Evolutionary conservation across 2,797 vertebrate species (phyloP).

Genomic region (Clarias pachynema): DNA sequence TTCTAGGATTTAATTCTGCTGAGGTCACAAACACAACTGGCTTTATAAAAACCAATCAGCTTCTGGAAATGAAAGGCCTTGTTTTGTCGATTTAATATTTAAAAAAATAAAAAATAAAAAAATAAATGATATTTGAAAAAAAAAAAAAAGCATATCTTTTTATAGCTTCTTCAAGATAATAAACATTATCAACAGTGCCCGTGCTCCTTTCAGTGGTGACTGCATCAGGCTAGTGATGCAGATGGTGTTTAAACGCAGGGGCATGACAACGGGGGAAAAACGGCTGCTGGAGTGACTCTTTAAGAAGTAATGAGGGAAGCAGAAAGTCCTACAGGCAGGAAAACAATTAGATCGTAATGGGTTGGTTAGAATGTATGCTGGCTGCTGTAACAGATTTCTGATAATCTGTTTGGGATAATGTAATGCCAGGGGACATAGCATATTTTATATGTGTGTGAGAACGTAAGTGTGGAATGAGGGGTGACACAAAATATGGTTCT

Average conservation of each 20-base stretch:
- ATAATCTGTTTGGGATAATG: slow-evolving; percentile 18
- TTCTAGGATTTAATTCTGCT: not conserved
- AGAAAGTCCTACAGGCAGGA: slow-evolving; percentile 24
- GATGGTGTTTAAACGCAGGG: slow-evolving; percentile 12
- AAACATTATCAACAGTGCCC: not conserved
- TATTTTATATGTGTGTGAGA: not conserved
- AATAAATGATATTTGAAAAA: not conserved
- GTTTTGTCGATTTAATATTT: not conserved
- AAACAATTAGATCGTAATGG: slow-evolving; percentile 33
- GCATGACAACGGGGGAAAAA: not conserved
- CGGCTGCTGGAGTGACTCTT: slow-evolving; percentile 10
- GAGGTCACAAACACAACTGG: not conserved
- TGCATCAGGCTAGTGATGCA: slow-evolving; percentile 10
- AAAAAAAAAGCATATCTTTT: not conserved
- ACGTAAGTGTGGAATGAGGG: not conserved
- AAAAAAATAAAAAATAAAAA: too few species aligned
- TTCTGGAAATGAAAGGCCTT: not conserved
- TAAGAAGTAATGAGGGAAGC: slow-evolving; percentile 21
- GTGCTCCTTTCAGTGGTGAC: not conserved
- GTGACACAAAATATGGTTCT: not conserved
- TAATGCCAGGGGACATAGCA: not conserved
- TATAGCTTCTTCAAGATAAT: slow-evolving; percentile 11
- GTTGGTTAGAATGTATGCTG: slow-evolving; percentile 11
- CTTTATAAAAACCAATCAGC: not conserved
- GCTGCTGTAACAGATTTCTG: slow-evolving; percentile 27